These are phyloP conservation scores for Cariama cristata DNA, from an alignment of 2,113 vertebrate genomes.

Conservation along the genomic window DNA sequence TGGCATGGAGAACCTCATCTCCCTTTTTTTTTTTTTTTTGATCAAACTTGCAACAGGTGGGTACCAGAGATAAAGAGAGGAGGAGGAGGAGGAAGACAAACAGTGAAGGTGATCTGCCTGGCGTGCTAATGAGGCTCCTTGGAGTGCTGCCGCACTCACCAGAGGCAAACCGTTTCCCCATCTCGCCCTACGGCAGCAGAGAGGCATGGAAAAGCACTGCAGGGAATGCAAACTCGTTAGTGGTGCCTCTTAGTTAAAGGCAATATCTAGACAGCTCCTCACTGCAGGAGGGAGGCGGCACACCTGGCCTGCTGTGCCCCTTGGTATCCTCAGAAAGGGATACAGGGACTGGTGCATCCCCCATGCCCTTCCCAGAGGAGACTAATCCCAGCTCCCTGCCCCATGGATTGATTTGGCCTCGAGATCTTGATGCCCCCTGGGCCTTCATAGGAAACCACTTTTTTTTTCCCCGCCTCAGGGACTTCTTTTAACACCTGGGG, in stretches of 20 bases:
- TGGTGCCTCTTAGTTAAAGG: background rate
- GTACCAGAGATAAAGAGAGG: background rate
- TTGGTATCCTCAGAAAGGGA: background rate
- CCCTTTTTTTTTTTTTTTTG: too few species aligned
- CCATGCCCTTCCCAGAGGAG: background rate
- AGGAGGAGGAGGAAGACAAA: background rate
- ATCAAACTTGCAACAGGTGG: background rate
- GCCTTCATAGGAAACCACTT: background rate
- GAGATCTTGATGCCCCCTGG: background rate
- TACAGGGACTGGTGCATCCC: background rate
- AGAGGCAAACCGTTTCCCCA: background rate
- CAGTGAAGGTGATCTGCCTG: background rate
- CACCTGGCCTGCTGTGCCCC: accelerated
- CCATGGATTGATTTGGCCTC: background rate
- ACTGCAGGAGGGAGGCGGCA: background rate
- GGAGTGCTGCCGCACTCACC: accelerated
- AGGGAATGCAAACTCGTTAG: background rate
- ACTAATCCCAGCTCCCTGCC: background rate
- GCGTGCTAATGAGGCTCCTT: background rate
- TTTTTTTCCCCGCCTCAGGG: background rate
- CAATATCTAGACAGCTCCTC: background rate
- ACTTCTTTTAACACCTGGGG: background rate
- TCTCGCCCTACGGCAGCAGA: background rate
- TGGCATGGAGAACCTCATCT: background rate
- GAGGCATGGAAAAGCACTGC: background rate